Evolutionary conservation across 2,113 vertebrate species (phyloP).

Genomic region (Callospermophilus lateralis): DNA sequence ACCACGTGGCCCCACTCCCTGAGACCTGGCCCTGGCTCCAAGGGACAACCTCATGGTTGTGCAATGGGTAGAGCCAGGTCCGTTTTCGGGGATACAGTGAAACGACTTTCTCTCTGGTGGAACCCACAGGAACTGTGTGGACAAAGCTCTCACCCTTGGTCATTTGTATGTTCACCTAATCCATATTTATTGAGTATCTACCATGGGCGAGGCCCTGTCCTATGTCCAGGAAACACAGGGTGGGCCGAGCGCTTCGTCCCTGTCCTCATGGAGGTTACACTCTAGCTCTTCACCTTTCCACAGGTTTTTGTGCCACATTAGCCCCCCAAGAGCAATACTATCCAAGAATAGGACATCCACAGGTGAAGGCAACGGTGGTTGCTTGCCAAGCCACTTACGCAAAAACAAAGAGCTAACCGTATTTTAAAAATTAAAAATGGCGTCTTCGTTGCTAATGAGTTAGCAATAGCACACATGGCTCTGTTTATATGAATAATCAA

Average conservation of each 20-base stretch:
- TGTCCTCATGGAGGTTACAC: not conserved
- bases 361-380: not conserved
- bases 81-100: not conserved
- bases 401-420: slow-evolving; percentile 6
- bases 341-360: not conserved
- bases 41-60: not conserved
- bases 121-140: not conserved
- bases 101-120: not conserved
- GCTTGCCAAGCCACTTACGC: not conserved
- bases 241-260: not conserved
- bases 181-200: not conserved
- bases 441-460: not conserved
- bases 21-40: not conserved
- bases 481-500: not conserved
- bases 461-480: not conserved
- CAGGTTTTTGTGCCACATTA: not conserved
- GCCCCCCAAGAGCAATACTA: not conserved
- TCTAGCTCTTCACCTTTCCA: not conserved
- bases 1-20: not conserved
- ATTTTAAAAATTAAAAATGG: not conserved
- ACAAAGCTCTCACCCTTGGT: not conserved
- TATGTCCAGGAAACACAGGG: not conserved
- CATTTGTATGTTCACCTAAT: not conserved
- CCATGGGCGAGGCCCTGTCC: not conserved
- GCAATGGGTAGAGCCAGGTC: not conserved